phyloP scores from a whole-genome alignment of 2,113 vertebrate species.

The Onychostruthus taczanowskii region DNA sequence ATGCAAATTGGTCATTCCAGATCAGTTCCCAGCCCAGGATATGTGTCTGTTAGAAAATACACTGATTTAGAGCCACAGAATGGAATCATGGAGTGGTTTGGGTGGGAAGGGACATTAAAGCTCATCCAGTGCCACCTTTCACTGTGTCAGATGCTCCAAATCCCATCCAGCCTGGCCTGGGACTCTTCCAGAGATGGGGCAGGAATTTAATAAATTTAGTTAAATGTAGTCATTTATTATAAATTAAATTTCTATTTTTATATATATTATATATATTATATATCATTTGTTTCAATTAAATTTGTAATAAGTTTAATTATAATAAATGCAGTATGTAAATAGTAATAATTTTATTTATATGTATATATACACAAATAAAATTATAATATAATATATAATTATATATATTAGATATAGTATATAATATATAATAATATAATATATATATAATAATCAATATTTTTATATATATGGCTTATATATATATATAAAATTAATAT shows the following conservation, averaged over 20 bases:
- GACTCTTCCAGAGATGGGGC: not conserved
- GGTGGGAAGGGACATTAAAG: not conserved
- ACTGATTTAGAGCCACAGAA: accelerated
- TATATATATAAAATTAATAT: not conserved
- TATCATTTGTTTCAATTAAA: too few relatives aligned
- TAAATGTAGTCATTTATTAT: not conserved
- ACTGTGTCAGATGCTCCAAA: not conserved
- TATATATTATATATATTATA: too few relatives aligned
- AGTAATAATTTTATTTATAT: too few relatives aligned
- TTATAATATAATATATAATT: not conserved
- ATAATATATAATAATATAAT: not conserved
- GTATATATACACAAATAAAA: too few relatives aligned
- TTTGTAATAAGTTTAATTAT: too few relatives aligned
- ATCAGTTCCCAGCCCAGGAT: not conserved
- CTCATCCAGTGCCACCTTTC: not conserved
- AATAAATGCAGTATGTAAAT: too few relatives aligned
- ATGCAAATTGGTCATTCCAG: not conserved
- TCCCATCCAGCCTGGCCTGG: not conserved
- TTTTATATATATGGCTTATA: too few relatives aligned
- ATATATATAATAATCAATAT: too few relatives aligned
- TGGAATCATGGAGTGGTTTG: not conserved
- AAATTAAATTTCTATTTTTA: too few relatives aligned
- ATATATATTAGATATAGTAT: too few relatives aligned
- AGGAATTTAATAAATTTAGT: not conserved
- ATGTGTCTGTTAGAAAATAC: not conserved